Conservation (phyloP, 1,140 invertebrate genomes). For the Antheraea mylitta region DNA sequence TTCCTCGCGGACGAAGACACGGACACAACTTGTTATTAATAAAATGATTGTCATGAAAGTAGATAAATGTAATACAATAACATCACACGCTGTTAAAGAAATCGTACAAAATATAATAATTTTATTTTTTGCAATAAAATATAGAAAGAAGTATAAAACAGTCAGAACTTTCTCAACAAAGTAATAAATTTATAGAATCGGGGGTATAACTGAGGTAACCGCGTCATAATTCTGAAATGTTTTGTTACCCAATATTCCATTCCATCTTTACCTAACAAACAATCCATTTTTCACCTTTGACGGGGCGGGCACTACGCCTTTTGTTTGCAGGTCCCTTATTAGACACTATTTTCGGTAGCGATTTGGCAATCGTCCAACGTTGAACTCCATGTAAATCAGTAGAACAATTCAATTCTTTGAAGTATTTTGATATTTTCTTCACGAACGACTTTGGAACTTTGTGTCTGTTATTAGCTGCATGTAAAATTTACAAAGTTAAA, state of each 20-base stretch:
- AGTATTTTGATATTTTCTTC: neutral
- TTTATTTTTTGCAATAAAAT: neutral
- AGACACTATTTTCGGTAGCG: conserved; percentile 2
- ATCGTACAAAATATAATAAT: neutral
- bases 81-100: neutral
- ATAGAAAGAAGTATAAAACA: neutral
- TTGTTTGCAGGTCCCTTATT: conserved; percentile 12
- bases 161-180: neutral
- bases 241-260: conserved; percentile 6
- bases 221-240: conserved; percentile 1
- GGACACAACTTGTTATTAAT: too few relatives aligned
- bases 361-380: conserved; percentile 12
- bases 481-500: neutral
- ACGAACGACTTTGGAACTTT: neutral
- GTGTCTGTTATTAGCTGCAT: neutral
- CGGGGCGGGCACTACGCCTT: neutral
- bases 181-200: neutral
- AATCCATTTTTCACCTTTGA: conserved; percentile 11
- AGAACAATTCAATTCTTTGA: neutral
- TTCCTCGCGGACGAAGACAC: too few relatives aligned
- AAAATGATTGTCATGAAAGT: neutral
- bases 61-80: neutral
- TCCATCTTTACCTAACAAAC: conserved; percentile 10
- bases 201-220: neutral
- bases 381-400: neutral